Evolutionary conservation across 2,888 invertebrate species (phyloP), one percentile per base, ranked within the genome.

Genomic region (Drosophila nigricruria): DNA sequence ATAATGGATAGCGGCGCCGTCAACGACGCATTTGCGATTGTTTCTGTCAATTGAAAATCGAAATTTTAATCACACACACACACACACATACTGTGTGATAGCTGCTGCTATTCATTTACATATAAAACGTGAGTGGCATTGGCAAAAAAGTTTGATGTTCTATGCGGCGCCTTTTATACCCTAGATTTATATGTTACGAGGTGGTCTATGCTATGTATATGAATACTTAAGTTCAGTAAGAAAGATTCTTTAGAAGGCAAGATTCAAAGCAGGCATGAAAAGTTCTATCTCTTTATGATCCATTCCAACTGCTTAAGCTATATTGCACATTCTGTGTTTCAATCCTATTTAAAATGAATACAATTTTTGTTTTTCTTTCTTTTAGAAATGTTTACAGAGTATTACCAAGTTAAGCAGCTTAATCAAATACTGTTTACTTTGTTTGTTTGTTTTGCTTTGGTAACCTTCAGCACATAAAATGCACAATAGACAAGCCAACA

Each of bases 71-170:
- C 58, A 59, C 52, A 71, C 47, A 52, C 47, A 49, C 20, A 50
- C 20, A 6, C 18, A 34, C 6, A 30, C 10, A 9, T 9, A 23
- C 23, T 18, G 45, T 14, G 18, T 10, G 18, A 34, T 27, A 70
- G 32, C 56, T 49, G 38, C 45, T 60, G 63, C 61, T 32, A 76
- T 76, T 82, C 66, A 86, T 83, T 83, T 77, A 58, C 82, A 81
- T 86, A 66, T 23, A 49, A 73, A 83, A 82, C 84, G 87, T 82
- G 82, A 78, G 66, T 61, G 20, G 82, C 70, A 81, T 80, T 61
- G 58, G 52, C 43, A 67, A 69, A 34, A 49, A 27, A 53, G 36
- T 18, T 40, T 40, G 40, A 9, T 40, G 10, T 38, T 34, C 18
- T 18, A 30, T 30, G 58, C 27, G 61, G 42, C 52, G 43, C 42